A percentile compares a stretch with the other conserved stretches of the same genome.
Evolutionary conservation across 2,113 vertebrate genomes (phyloP).

Genomic region (Cettia cetti): DNA sequence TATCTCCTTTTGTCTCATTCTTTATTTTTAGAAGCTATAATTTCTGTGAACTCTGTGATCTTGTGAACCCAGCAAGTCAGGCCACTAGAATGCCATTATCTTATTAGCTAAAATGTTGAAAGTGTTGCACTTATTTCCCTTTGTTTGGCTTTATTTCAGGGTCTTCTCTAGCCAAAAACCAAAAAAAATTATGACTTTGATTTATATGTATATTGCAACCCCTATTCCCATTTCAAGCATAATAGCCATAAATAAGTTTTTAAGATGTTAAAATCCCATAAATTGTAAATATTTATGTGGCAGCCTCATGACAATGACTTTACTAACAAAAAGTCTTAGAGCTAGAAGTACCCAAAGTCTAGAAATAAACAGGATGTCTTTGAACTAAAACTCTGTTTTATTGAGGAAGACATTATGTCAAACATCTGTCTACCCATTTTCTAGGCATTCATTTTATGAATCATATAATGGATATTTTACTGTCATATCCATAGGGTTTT

Average conservation of each 20-base stretch:
- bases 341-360: not conserved
- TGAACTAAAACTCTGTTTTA: not conserved
- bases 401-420: not conserved
- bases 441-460: not conserved
- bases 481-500: not conserved
- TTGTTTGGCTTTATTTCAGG: not conserved
- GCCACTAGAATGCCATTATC: not conserved
- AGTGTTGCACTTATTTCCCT: fast-evolving
- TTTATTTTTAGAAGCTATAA: not conserved
- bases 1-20: not conserved
- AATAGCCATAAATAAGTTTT: not conserved
- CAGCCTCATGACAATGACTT: not conserved
- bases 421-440: slow-evolving; percentile 15
- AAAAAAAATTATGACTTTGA: not conserved
- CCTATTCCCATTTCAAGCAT: not conserved
- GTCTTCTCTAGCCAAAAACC: not conserved
- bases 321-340: not conserved
- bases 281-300: not conserved
- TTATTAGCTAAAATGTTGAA: not conserved
- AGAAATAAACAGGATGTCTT: not conserved
- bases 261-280: not conserved
- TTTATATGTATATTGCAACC: not conserved
- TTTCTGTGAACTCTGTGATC: not conserved
- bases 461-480: not conserved
- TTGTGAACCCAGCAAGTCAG: not conserved